These are phyloP conservation scores for Drosophila leontia DNA, from an alignment of 1,140 invertebrate genomes.

Conservation along the genomic window DNA sequence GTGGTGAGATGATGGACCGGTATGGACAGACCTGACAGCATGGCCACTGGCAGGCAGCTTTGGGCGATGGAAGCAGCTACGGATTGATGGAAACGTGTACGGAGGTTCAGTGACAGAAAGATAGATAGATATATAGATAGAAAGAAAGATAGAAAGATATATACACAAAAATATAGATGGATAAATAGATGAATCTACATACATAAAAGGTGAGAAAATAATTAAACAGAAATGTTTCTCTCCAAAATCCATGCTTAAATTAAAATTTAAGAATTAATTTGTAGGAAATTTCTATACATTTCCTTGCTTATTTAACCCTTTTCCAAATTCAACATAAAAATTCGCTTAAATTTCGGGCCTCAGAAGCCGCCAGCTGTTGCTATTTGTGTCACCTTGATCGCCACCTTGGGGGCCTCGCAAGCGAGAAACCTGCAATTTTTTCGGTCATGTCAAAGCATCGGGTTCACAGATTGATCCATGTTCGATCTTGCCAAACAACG, in stretches of 20 bases:
- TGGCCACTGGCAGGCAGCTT: slow-evolving; percentile 17
- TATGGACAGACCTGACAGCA: slow-evolving; percentile 3
- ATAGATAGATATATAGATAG: not conserved
- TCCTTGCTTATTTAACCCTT: not conserved
- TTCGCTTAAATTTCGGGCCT: not conserved
- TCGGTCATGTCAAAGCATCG: slow-evolving; percentile 31
- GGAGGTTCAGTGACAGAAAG: slow-evolving; percentile 1
- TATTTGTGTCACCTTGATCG: slow-evolving; percentile 19
- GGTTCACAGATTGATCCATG: slow-evolving; percentile 26
- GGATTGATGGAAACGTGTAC: slow-evolving; percentile 10
- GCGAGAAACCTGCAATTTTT: slow-evolving; percentile 3
- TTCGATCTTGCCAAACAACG: slow-evolving; percentile 35
- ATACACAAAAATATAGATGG: not conserved
- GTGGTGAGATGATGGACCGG: slow-evolving; percentile 4
- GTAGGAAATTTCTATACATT: no score
- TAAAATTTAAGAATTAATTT: no score
- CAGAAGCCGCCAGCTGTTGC: not conserved
- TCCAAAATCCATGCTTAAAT: not conserved
- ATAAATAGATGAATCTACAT: not conserved
- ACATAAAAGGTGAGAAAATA: no score
- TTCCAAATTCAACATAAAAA: no score
- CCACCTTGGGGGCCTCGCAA: slow-evolving; percentile 1
- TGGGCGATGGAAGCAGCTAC: slow-evolving; percentile 1
- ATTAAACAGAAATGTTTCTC: no score
- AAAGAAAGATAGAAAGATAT: no score